Base-by-base conservation (phyloP, 2,113 vertebrate genomes). In the Ictalurus punctatus region DNA sequence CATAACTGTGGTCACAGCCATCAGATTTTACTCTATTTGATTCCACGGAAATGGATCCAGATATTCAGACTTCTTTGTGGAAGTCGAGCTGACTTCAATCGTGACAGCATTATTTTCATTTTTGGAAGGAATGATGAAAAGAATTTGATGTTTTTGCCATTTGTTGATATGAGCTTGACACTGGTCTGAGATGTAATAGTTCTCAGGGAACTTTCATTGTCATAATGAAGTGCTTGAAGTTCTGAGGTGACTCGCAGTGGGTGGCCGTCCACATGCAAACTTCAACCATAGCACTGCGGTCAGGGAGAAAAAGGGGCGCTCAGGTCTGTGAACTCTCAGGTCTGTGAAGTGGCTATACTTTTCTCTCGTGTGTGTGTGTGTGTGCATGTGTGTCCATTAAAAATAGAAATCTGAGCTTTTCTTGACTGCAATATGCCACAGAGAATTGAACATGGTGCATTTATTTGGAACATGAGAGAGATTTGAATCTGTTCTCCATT, bases 221-320 rank as follows among this genome's bases (percentile, higher is more conserved):
- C 19, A 40, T 90, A 88, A 91, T 88, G 83, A 86, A 85, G 86
- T 88, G 83, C 67, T 86, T 90, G 61, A 83, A 79, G 82, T 86
- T n/a, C 23, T 90, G 79, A 89, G 86, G 83, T 88, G 88, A 89
- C 81, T 83, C 90, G 21, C 83, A 65, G 89, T 92, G 91, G 91
- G 91, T 92, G 91, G 91, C 82, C 90, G 48, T 89, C 84, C 87
- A 90, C 73, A 88, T 91, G 89, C 40, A 84, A 87, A 90, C 37
- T 67, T 88, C 84, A 86, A 76, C 88, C 86, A 84, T 23, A 76
- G 73, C 80, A 88, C 63, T 87, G 79, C 44, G 86, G 86, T 69
- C 84, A 61, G 81, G 59, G 73, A 86, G 61, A 73, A 44, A 78
- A 83, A 56, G 73, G 86, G 88, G 85, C 52, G 44, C 59, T 81